Conservation (phyloP, 2,888 invertebrate genomes). For the Drosophila engyochracea region DNA sequence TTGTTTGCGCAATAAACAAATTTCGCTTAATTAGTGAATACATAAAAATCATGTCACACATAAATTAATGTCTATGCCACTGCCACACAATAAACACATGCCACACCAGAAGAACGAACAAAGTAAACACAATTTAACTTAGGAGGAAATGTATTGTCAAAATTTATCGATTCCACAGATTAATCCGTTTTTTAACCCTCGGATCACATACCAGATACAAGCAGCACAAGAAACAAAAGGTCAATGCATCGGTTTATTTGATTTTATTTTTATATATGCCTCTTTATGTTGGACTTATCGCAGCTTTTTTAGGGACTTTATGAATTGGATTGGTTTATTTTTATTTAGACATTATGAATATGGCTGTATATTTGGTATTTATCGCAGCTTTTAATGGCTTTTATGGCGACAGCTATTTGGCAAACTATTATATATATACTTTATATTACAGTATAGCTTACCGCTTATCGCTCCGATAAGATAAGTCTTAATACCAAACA, state of each 20-base stretch:
- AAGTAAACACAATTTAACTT: conserved; percentile 2
- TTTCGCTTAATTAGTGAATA: conserved; percentile 36
- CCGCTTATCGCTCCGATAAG: conserved; percentile 29
- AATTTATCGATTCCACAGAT: conserved; percentile 7
- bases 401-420: not conserved
- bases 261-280: too few relatives aligned
- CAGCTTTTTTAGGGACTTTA: not conserved
- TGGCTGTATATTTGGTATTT: not conserved
- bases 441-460: conserved; percentile 6
- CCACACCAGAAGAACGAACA: not conserved
- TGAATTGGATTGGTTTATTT: not conserved
- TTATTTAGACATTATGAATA: not conserved
- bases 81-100: not conserved
- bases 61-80: conserved; percentile 31
- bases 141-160: not conserved
- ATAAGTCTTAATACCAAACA: conserved; percentile 15
- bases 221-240: not conserved
- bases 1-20: conserved; percentile 26
- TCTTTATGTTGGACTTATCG: not conserved
- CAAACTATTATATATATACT: not conserved
- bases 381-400: not conserved
- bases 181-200: not conserved
- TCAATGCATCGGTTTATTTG: not conserved
- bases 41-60: conserved; percentile 26
- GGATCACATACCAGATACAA: not conserved